A percentile compares a stretch with the other conserved stretches of the same genome.
Evolutionary conservation across 2,113 vertebrate genomes (phyloP).

Genomic region (Capra hircus): DNA sequence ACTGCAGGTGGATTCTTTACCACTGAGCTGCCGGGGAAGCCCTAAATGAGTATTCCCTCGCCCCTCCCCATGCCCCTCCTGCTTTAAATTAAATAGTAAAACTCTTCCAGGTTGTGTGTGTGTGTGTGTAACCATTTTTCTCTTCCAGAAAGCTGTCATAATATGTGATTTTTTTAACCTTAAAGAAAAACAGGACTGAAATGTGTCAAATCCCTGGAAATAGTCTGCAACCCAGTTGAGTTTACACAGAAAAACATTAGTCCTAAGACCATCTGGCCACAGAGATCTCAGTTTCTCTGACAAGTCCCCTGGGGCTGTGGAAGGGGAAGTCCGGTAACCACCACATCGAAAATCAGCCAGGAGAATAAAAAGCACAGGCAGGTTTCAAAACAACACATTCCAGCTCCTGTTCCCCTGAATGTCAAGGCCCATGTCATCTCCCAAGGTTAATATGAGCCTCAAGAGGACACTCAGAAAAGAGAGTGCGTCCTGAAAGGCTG

Average conservation of each 20-base stretch:
- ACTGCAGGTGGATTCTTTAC: not conserved
- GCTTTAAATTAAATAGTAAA: not conserved
- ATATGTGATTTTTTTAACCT: constrained; percentile 56
- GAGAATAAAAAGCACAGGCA: not conserved
- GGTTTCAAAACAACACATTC: not conserved
- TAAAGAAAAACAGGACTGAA: constrained; percentile 62
- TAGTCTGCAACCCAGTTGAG: constrained; percentile 5
- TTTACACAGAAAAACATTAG: constrained; percentile 31
- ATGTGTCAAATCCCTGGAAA: constrained; percentile 57
- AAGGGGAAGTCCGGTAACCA: not conserved
- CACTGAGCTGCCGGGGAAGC: not conserved
- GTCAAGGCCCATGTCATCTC: not conserved
- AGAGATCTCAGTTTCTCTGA: constrained; percentile 49
- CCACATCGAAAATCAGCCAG: not conserved
- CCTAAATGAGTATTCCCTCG: not conserved
- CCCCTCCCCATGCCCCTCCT: not conserved
- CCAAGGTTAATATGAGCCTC: not conserved
- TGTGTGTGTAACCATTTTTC: not conserved
- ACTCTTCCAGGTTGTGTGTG: not conserved
- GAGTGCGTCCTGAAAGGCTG: not conserved
- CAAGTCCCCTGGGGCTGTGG: not conserved
- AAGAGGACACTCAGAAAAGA: not conserved
- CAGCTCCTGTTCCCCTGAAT: not conserved
- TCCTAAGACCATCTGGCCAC: constrained; percentile 3
- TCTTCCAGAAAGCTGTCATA: constrained; percentile 56